Base-by-base conservation (phyloP, 2,113 vertebrate species). In the Toxotes jaculatrix region DNA sequence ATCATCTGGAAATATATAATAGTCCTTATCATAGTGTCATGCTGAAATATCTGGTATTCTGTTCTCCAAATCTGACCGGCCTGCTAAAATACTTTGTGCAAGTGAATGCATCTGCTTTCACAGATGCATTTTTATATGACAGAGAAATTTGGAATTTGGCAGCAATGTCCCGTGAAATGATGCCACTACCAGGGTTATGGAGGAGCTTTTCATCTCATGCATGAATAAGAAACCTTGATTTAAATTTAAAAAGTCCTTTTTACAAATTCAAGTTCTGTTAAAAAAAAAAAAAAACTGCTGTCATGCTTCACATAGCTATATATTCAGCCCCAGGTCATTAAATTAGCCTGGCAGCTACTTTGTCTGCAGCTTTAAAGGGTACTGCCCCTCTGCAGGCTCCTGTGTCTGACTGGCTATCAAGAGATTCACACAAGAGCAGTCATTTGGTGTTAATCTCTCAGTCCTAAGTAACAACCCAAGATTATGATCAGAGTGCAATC, bases 151-250 rank as follows among this genome's bases (percentile, higher is more conserved):
- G 19, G 27, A 61, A 81, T 69, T 78, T 76, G 32, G 19, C 62
- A 56, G 56, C 42, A 70, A 77, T 60, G 55, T 63, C 45, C 72
- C 16, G 3, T 80, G 59, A 86, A 84, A 87, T 74, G 23, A 63
- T 60, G 49, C 68, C 40, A 60, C 68, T 55, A 68, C 8, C 11
- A 49, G 59, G 1, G 1, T 40, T 76, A 63, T 36, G 13, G 13
- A 56, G 42, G 32, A 66, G 47, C 53, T 62, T 72, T 76, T 80
- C 53, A 84, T 89, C 80, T 85, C 68, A 87, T 38, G 61, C 75
- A 80, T 84, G 66, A 82, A 79, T 71, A 75, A 71, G 10, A 84
- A 74, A 63, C 32, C 12, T 38, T 64, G 11, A 70, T 76, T 67
- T 67, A 64, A 76, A 76, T 76, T 34, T 57, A 40, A 79, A 78